Conservation (phyloP, 2,888 invertebrate species). For the Drosophila mimetica region DNA sequence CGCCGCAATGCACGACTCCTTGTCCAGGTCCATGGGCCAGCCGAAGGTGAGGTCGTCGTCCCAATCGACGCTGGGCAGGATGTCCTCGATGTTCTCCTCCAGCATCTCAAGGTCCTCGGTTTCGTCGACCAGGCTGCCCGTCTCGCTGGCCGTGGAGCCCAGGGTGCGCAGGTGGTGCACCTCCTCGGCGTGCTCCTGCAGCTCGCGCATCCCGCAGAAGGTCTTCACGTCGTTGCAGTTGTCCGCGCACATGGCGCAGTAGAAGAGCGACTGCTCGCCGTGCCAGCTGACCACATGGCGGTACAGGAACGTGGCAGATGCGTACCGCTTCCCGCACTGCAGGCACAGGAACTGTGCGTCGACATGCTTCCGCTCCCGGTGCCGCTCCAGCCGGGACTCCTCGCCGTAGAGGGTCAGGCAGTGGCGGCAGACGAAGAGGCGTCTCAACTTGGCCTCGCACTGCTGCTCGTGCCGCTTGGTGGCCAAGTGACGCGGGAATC, state of each 20-base stretch:
- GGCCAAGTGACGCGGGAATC: slow-evolving; percentile 45
- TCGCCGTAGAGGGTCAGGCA: slow-evolving; percentile 66
- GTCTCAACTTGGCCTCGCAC: slow-evolving; percentile 42
- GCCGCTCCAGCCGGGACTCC: slow-evolving; percentile 48
- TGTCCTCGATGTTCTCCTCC: slow-evolving; percentile 69
- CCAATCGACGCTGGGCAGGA: slow-evolving; percentile 65
- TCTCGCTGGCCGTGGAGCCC: slow-evolving; percentile 15
- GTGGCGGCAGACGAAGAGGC: slow-evolving; percentile 55
- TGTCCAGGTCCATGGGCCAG: slow-evolving; percentile 65
- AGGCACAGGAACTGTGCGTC: slow-evolving; percentile 56
- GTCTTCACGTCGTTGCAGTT: slow-evolving; percentile 56
- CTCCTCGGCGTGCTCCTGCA: slow-evolving; percentile 54
- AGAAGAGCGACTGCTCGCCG: slow-evolving; percentile 64
- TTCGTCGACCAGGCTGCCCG: slow-evolving; percentile 55
- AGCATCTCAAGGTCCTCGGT: slow-evolving; percentile 68
- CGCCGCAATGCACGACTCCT: slow-evolving; percentile 62
- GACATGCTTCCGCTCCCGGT: slow-evolving; percentile 55
- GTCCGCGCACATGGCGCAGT: slow-evolving; percentile 63
- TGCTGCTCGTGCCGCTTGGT: slow-evolving; percentile 59
- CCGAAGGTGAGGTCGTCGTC: slow-evolving; percentile 68
- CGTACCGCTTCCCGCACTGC: slow-evolving; percentile 66
- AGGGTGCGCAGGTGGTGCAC: slow-evolving; percentile 48
- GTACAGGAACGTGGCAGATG: slow-evolving; percentile 54
- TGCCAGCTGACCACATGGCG: slow-evolving; percentile 67
- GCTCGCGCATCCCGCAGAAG: slow-evolving; percentile 45